phyloP scores from a whole-genome alignment of 2,113 vertebrate species.

The human region GRCh38 chr6:43295501-43296000 shows the following conservation, averaged over 20 bases:
- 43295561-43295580: background rate
- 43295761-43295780: background rate
- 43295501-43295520: no score
- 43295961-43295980: no score
- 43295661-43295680: background rate
- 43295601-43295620: background rate
- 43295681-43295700: background rate
- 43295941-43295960: no score
- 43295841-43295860: background rate
- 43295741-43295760: background rate
- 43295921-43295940: no score
- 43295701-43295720: background rate
- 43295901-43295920: no score
- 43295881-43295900: background rate
- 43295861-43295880: background rate
- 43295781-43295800: background rate
- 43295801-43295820: background rate
- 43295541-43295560: background rate
- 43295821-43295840: background rate
- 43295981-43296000: no score
- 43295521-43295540: no score
- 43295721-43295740: background rate
- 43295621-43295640: background rate
- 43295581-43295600: background rate
- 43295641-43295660: background rate